Base-by-base conservation (phyloP, 2,797 vertebrate genomes). In the Channa striata region DNA sequence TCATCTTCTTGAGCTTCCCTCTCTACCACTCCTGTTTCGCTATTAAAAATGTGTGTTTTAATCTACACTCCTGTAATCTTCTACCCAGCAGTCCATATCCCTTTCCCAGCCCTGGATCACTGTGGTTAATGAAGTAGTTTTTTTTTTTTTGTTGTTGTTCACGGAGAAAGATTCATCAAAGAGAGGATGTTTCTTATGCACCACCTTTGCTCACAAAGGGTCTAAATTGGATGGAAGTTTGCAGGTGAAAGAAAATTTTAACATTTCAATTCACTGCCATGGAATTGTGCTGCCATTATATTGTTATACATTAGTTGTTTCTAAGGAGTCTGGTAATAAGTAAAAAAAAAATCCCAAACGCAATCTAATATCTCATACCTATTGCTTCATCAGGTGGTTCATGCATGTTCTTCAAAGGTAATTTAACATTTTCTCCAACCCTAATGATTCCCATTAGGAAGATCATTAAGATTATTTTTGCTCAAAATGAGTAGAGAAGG, bases 1-100 rank as follows among this genome's bases (percentile, higher is more conserved):
- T 82, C 82, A 84, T 89, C 80, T 87, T 71, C 78, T 77, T 78
- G 53, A 82, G 74, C 72, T 84, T 87, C 69, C 59, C 51, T 57
- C 50, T 82, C 63, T 60, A 49, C 51, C 49, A 64, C 53, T 68
- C 63, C 65, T 58, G 54, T 72, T 70, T 75, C 33, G 43, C 49
- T 74, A 9, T 54, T 83, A 61, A 65, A 78, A 81, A 73, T 65
- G 53, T 66, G 70, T 60, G 58, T 83, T 88, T 86, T 81, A 73
- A 83, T 86, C 63, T 76, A 37, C 63, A 52, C 30, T 43, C 44
- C 46, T 86, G 47, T 76, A 73, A 82, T 87, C 67, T 76, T 81
- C 82, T 48, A 40, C 21, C 66, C 53, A 25, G 59, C 44, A n/a
- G 62, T 64, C 66, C 52, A 8, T 66, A 52, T 68, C 34, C 36